Percentiles rank a stretch among this genome's conserved stretches.
phyloP scores from a whole-genome alignment of 2,113 vertebrate species.

The Xenopus laevis region DNA sequence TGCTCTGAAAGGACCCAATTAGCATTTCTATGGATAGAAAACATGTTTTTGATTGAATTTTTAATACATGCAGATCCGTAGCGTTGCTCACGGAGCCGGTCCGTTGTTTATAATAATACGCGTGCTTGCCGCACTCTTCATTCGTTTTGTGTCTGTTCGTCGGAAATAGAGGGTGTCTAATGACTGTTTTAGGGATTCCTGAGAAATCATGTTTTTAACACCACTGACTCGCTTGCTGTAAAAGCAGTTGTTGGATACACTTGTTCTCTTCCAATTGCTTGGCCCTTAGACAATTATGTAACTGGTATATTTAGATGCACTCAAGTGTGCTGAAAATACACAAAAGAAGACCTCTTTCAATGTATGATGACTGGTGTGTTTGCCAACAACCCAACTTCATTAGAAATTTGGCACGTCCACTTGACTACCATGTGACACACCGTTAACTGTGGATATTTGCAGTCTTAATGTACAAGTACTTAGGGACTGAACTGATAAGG shows the following conservation, averaged over 20 bases:
- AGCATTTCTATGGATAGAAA: background rate
- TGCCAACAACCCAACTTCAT: conserved; percentile 67
- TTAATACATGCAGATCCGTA: background rate
- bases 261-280: conserved; percentile 24
- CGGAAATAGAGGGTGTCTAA: conserved; percentile 12
- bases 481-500: conserved; percentile 66
- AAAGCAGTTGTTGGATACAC: conserved; percentile 37
- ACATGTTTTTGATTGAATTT: background rate
- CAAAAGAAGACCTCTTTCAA: conserved; percentile 50
- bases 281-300: conserved; percentile 52
- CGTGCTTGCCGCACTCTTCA: background rate
- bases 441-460: conserved; percentile 61
- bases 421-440: conserved; percentile 61
- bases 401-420: conserved; percentile 70
- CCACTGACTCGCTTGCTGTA: conserved; percentile 15
- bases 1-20: background rate
- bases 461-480: conserved; percentile 69
- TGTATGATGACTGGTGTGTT: conserved; percentile 57
- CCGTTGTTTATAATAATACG: background rate
- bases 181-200: conserved; percentile 6
- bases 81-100: background rate
- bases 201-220: conserved; percentile 10
- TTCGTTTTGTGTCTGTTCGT: conserved; percentile 11
- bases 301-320: conserved; percentile 53
- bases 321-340: conserved; percentile 48